Base-by-base conservation (phyloP, 2,888 invertebrate species). In the Epinotia ramella region DNA sequence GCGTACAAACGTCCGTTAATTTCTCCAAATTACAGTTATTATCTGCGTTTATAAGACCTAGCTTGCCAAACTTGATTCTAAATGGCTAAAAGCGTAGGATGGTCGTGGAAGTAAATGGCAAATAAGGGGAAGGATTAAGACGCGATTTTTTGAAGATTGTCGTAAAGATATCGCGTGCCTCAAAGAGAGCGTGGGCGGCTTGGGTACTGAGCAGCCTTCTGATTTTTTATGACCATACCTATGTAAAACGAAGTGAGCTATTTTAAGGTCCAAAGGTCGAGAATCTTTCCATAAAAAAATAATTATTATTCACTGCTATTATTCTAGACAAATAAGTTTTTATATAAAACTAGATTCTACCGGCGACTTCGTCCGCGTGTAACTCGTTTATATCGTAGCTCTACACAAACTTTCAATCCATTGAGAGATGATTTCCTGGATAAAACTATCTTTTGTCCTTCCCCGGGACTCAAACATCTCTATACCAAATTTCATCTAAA, bases 81-180 rank as follows among this genome's bases (percentile, higher is more conserved):
- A 40, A 62, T 7, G 28, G 59, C 24, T 28, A 63, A 28, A n/a
- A 13, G 33, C 40, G 44, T 44, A 44, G 68, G 40, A 56, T 53
- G 20, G 62, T 62, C 12, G 20, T 44, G 40, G n/a, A 44, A 63
- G 40, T 18, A 12, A 68, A 59, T 68, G 68, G 59, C 44, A 67
- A 67, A 40, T 57, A 40, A 44, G n/a, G 40, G 68, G 1, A 44
- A 68, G 44, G 68, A 44, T 59, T 56, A 56, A 57, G 33, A 56
- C n/a, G 59, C 44, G 11, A 59, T 44, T 59, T 68, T 68, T 57
- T 44, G 59, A 44, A 24, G 67, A 67, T 20, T 3, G 18, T 16
- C 44, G 68, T 68, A 68, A 59, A 59, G 68, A 68, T 68, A 68
- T 13, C 44, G 44, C 18, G 16, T 16, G 18, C 44, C 44, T 59